Evolutionary conservation across 1,140 invertebrate species (phyloP).

Genomic region (Matsumurasca onukii): DNA sequence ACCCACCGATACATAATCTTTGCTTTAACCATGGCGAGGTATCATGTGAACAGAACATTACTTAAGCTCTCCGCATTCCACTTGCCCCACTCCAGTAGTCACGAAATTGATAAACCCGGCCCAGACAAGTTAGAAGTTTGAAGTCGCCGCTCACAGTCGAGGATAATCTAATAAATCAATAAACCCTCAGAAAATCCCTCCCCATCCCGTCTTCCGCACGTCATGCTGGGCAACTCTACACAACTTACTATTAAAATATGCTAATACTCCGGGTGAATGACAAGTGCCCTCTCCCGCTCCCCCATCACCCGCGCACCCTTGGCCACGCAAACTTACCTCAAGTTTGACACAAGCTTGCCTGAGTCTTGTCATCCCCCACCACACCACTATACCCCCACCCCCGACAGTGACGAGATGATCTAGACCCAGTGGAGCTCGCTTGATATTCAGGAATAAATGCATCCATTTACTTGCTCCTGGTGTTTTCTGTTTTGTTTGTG

Average conservation of each 20-base stretch:
- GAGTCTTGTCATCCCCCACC: constrained; percentile 10
- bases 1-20: too few species aligned
- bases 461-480: constrained; percentile 4
- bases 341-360: constrained; percentile 11
- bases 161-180: constrained; percentile 26
- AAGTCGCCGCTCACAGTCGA: not conserved
- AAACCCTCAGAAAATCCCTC: not conserved
- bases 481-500: not conserved
- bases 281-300: constrained; percentile 3
- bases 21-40: too few species aligned
- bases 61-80: too few species aligned
- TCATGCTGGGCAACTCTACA: not conserved
- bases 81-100: too few species aligned
- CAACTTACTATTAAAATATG: constrained; percentile 28
- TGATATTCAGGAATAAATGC: constrained; percentile 13
- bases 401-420: constrained; percentile 1
- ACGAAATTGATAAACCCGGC: too few species aligned
- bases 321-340: not conserved
- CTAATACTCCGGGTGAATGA: constrained; percentile 16
- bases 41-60: too few species aligned
- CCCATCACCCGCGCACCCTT: too few species aligned
- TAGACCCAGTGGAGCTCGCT: too few species aligned
- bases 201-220: not conserved
- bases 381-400: not conserved
- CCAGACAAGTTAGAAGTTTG: too few species aligned